Percentiles rank a stretch among this genome's conserved stretches.
These are phyloP conservation scores for Beroe ovata DNA, from an alignment of 37 sponge, comb jelly and placozoan genomes.

Conservation along the genomic window DNA sequence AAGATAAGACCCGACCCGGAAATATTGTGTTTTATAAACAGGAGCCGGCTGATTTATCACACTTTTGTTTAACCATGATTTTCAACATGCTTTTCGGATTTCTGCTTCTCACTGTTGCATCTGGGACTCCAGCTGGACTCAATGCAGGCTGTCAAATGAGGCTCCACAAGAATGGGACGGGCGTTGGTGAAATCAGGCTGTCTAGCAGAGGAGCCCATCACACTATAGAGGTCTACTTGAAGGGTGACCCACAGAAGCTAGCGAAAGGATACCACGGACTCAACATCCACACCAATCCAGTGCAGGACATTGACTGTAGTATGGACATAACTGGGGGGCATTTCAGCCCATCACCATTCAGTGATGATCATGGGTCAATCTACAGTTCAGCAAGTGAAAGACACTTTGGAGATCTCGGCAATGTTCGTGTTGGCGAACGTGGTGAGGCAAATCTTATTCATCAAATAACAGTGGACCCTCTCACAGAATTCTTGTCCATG, in stretches of 20 bases:
- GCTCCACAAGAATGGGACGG: not conserved
- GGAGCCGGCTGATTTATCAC: too few species aligned
- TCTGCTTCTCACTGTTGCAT: too few species aligned
- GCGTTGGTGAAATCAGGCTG: not conserved
- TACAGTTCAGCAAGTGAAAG: not conserved
- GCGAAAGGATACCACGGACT: not conserved
- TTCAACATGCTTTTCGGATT: too few species aligned
- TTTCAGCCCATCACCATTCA: not conserved
- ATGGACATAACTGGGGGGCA: not conserved
- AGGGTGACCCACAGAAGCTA: not conserved
- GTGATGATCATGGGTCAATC: not conserved
- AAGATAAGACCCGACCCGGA: too few species aligned
- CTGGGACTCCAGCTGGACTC: not conserved
- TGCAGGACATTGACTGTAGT: slow-evolving; percentile 1
- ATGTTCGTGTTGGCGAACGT: not conserved
- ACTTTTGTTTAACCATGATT: too few species aligned
- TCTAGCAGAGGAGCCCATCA: not conserved
- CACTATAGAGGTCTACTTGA: not conserved
- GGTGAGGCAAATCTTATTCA: not conserved
- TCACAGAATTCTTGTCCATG: not conserved
- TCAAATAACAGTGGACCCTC: not conserved
- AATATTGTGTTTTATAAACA: too few species aligned
- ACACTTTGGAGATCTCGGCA: not conserved
- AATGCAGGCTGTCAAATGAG: not conserved
- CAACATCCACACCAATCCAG: not conserved